These are phyloP conservation scores for Callipepla californica DNA, from an alignment of 2,113 vertebrate genomes.

Conservation along the genomic window DNA sequence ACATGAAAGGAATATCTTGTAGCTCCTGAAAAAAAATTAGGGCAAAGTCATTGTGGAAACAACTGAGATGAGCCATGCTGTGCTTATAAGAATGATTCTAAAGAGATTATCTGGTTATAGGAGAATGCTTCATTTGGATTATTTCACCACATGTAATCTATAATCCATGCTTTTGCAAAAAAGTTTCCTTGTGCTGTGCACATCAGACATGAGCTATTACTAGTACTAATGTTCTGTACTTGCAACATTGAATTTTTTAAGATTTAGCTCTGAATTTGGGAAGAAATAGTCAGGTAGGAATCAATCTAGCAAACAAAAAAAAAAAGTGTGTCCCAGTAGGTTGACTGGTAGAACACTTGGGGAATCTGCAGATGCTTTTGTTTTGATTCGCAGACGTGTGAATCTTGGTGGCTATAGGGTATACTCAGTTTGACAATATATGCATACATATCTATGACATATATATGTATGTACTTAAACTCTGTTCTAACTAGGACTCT, in stretches of 20 bases:
- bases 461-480: not conserved
- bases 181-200: not conserved
- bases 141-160: not conserved
- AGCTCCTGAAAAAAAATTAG: conserved; percentile 4
- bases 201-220: not conserved
- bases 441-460: not conserved
- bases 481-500: not conserved
- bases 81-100: conserved; percentile 30
- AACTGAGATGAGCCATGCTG: conserved; percentile 30
- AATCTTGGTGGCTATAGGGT: not conserved
- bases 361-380: not conserved
- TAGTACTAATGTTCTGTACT: not conserved
- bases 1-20: not conserved
- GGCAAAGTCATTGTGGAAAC: conserved; percentile 20
- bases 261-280: not conserved
- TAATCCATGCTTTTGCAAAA: not conserved
- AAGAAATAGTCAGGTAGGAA: not conserved
- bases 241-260: not conserved
- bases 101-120: conserved; percentile 35
- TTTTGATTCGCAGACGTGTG: not conserved
- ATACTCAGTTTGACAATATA: accelerated
- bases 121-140: conserved; percentile 36
- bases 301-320: not conserved
- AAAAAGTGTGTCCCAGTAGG: not conserved
- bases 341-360: not conserved